Evolutionary conservation across 2,888 invertebrate species (phyloP).

Genomic region (Hemicrepidius hirtus): DNA sequence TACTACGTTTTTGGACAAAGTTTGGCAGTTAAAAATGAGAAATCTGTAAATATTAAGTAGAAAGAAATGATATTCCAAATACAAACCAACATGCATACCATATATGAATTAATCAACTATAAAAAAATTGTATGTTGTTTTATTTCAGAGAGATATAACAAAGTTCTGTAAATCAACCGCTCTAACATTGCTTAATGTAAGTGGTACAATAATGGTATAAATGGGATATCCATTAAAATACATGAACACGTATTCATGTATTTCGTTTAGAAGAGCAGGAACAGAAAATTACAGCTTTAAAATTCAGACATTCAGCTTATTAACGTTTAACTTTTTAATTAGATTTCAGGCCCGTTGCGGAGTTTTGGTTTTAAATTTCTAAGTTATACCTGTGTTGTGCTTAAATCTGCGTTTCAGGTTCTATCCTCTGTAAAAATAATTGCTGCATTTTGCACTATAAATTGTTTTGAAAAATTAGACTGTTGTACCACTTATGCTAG

Average conservation of each 20-base stretch:
- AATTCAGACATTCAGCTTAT: constrained; percentile 43
- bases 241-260: constrained; percentile 31
- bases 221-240: constrained; percentile 35
- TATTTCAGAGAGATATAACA: too few species aligned
- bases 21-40: too few species aligned
- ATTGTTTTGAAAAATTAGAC: not conserved
- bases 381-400: constrained; percentile 24
- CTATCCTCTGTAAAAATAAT: constrained; percentile 1
- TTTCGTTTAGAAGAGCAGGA: constrained; percentile 35
- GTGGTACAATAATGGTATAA: too few species aligned
- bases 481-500: too few species aligned
- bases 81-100: too few species aligned
- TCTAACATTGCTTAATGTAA: too few species aligned
- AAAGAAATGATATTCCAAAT: too few species aligned
- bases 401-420: constrained; percentile 7
- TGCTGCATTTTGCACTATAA: not conserved
- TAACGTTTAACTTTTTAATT: constrained; percentile 43
- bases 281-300: constrained; percentile 37
- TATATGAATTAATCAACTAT: too few species aligned
- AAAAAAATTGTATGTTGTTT: too few species aligned
- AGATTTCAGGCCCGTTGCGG: constrained; percentile 36
- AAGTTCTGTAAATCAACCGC: too few species aligned
- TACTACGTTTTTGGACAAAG: too few species aligned
- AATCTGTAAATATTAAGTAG: too few species aligned
- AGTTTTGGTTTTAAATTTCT: constrained; percentile 39